A percentile compares a stretch with the other conserved stretches of the same genome.
Evolutionary conservation across 2,113 vertebrate genomes (phyloP).

Genomic region (Monarcha castaneiventris): DNA sequence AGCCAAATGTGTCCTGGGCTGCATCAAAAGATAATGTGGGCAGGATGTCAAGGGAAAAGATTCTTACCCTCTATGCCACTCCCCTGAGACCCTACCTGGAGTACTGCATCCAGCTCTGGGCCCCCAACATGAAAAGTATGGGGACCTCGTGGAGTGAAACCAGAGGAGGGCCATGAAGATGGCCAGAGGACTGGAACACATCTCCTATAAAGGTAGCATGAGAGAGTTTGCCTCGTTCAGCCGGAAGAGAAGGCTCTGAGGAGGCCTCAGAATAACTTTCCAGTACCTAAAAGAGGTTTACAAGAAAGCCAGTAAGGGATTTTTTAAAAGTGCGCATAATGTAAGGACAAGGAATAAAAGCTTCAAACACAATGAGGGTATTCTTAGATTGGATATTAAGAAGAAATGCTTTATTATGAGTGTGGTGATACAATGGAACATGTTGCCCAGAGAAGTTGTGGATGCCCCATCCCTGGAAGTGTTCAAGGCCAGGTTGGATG

Average conservation of each 20-base stretch:
- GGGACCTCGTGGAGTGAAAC: not conserved
- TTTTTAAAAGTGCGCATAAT: not conserved
- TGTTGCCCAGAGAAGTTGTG: not conserved
- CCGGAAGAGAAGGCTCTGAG: not conserved
- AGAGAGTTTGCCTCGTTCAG: not conserved
- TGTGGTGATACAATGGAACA: not conserved
- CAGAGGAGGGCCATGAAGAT: not conserved
- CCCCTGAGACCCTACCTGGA: not conserved
- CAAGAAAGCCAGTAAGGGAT: not conserved
- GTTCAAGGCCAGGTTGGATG: not conserved
- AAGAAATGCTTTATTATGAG: not conserved
- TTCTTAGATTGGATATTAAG: not conserved
- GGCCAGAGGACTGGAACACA: not conserved
- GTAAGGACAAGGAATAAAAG: not conserved
- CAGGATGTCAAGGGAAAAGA: not conserved
- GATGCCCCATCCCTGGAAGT: not conserved
- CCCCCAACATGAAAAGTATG: not conserved
- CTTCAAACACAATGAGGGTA: not conserved
- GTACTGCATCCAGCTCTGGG: not conserved
- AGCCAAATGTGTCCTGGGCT: not conserved
- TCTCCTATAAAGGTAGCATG: not conserved
- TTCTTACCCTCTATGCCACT: accelerated
- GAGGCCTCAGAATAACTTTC: not conserved
- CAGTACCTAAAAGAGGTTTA: not conserved
- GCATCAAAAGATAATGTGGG: not conserved